Percentiles rank a stretch among this genome's conserved stretches.
phyloP scores from a whole-genome alignment of 2,888 invertebrate genomes.

The Meteorus colon region DNA sequence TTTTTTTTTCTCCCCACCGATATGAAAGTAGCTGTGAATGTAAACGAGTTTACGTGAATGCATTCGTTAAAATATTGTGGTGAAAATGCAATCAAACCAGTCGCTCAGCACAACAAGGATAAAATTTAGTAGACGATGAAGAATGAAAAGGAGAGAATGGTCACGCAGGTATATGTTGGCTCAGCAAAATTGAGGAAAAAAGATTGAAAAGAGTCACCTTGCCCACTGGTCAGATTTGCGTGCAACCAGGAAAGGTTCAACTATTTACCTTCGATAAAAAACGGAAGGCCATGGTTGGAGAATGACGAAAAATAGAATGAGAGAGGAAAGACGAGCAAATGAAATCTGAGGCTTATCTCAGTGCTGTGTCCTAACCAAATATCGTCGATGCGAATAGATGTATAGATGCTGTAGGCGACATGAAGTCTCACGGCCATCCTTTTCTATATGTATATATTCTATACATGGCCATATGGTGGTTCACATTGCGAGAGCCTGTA shows the following conservation, averaged over 20 bases:
- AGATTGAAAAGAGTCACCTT: slow-evolving; percentile 42
- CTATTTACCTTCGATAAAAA: slow-evolving; percentile 54
- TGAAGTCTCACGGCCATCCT: slow-evolving; percentile 46
- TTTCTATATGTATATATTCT: not conserved
- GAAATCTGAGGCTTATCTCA: slow-evolving; percentile 66
- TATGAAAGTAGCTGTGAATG: slow-evolving; percentile 41
- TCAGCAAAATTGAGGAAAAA: not conserved
- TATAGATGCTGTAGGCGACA: slow-evolving; percentile 48
- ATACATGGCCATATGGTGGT: not conserved
- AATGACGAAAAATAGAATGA: slow-evolving; percentile 33
- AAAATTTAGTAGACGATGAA: slow-evolving; percentile 17
- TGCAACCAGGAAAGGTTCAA: slow-evolving; percentile 52
- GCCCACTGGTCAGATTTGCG: slow-evolving; percentile 42
- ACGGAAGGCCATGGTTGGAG: slow-evolving; percentile 50
- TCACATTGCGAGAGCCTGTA: not conserved
- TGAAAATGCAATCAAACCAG: slow-evolving; percentile 42
- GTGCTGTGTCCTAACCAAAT: slow-evolving; percentile 65
- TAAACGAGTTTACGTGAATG: slow-evolving; percentile 37
- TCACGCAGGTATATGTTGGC: slow-evolving; percentile 38
- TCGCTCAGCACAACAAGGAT: slow-evolving; percentile 32
- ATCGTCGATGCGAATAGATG: slow-evolving; percentile 33
- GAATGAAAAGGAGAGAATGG: slow-evolving; percentile 26
- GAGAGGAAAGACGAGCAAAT: slow-evolving; percentile 57
- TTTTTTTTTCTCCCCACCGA: slow-evolving; percentile 33
- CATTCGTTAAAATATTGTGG: slow-evolving; percentile 43